These are phyloP conservation scores for Caenorhabditis angaria DNA, from an alignment of 2,888 invertebrate genomes.

Conservation along the genomic window DNA sequence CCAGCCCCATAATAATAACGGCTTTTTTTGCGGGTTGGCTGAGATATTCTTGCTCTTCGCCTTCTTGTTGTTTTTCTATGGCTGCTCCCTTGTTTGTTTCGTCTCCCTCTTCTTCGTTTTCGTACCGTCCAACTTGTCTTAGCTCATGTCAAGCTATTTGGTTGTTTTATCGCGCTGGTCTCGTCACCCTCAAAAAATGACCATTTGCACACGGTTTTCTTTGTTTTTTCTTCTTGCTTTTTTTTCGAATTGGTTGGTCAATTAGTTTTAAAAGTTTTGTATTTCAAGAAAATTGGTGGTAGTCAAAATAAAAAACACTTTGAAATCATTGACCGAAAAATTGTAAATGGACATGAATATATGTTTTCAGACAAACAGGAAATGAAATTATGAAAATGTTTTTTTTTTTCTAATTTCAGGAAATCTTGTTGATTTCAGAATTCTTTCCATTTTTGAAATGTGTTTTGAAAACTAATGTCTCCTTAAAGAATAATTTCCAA, in stretches of 20 bases:
- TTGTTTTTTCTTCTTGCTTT: not conserved
- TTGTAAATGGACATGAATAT: not conserved
- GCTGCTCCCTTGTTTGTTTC: constrained; percentile 45
- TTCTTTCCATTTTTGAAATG: not conserved
- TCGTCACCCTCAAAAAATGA: not conserved
- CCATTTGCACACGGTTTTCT: not conserved
- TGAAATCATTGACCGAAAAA: not conserved
- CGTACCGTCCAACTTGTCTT: constrained; percentile 47
- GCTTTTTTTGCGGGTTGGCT: not conserved
- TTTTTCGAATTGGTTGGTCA: not conserved
- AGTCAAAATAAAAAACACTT: not conserved
- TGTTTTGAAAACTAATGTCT: no score
- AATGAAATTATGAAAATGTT: not conserved
- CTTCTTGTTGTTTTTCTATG: constrained; percentile 4
- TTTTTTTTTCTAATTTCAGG: not conserved
- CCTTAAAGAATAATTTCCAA: no score
- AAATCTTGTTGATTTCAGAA: no score
- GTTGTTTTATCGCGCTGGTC: not conserved
- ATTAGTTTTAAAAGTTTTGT: not conserved
- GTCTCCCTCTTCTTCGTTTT: constrained; percentile 9
- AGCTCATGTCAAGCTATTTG: constrained; percentile 19
- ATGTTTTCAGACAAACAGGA: not conserved
- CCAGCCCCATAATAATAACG: constrained; percentile 13
- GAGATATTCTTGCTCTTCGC: constrained; percentile 1
- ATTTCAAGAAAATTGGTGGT: not conserved